phyloP scores from a whole-genome alignment of 2,888 invertebrate species.

The Lomographa bimaculata region DNA sequence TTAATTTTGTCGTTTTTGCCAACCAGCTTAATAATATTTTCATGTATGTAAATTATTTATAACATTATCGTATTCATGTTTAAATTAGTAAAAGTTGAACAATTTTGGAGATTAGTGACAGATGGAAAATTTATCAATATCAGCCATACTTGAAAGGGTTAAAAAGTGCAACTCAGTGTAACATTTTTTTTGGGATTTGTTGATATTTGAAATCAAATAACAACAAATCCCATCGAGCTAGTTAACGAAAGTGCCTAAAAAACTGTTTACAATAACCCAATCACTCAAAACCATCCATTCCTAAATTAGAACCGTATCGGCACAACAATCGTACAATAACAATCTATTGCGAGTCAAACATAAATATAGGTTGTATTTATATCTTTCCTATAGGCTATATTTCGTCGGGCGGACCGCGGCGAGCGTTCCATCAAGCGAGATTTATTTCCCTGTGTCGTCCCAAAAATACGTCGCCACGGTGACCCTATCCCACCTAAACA shows the following conservation, averaged over 20 bases:
- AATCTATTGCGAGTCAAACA: conserved; percentile 37
- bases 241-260: conserved; percentile 20
- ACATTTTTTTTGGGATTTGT: too few species aligned
- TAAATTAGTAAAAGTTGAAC: too few species aligned
- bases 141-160: too few species aligned
- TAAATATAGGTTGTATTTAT: conserved; percentile 38
- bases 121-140: too few species aligned
- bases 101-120: too few species aligned
- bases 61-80: too few species aligned
- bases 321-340: conserved; percentile 38
- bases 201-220: too few species aligned
- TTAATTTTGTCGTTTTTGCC: too few species aligned
- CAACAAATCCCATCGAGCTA: conserved; percentile 1
- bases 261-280: conserved; percentile 32
- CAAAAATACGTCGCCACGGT: conserved; percentile 36
- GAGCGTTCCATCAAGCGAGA: conserved; percentile 36
- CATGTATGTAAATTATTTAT: too few species aligned
- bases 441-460: conserved; percentile 35
- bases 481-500: conserved; percentile 42
- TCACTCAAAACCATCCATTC: conserved; percentile 36
- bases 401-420: conserved; percentile 33
- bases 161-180: too few species aligned
- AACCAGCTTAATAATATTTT: too few species aligned
- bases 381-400: too few species aligned
- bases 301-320: conserved; percentile 37